Conservation (phyloP, 2,113 vertebrate genomes). For the Myotis brandtii region DNA sequence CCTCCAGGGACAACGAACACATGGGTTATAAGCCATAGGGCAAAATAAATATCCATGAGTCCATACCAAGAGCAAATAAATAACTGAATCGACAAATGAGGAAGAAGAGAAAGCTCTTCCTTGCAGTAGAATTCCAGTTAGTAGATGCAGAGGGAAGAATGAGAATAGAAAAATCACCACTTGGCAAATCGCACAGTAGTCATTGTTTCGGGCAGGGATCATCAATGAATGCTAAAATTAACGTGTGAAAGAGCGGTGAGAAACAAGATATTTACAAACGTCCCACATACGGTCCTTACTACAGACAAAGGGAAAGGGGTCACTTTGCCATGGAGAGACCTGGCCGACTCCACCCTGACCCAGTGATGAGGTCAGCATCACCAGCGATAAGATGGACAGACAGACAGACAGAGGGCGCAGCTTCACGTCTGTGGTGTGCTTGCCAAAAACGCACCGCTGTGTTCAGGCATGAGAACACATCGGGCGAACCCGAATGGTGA, state of each 20-base stretch:
- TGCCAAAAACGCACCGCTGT: neutral
- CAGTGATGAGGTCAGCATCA: neutral
- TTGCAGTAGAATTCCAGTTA: neutral
- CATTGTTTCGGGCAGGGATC: neutral
- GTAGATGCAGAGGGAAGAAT: neutral
- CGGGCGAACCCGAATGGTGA: neutral
- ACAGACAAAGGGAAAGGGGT: neutral
- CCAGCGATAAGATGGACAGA: neutral
- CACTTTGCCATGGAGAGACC: neutral
- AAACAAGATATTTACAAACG: neutral
- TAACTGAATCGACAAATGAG: neutral
- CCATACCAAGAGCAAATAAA: neutral
- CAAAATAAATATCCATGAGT: neutral
- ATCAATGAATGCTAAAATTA: neutral
- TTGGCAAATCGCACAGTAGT: neutral
- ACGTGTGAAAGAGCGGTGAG: neutral
- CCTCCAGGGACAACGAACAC: neutral
- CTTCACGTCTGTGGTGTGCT: rapidly evolving
- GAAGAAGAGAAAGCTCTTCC: neutral
- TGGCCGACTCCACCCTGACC: neutral
- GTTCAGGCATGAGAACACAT: neutral
- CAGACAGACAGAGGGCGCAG: no score
- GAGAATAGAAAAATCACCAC: neutral
- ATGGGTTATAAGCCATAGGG: no score
- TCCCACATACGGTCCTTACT: neutral